Base-by-base conservation (phyloP, 2,113 vertebrate genomes). In the Haplochromis vanheusdeni region DNA sequence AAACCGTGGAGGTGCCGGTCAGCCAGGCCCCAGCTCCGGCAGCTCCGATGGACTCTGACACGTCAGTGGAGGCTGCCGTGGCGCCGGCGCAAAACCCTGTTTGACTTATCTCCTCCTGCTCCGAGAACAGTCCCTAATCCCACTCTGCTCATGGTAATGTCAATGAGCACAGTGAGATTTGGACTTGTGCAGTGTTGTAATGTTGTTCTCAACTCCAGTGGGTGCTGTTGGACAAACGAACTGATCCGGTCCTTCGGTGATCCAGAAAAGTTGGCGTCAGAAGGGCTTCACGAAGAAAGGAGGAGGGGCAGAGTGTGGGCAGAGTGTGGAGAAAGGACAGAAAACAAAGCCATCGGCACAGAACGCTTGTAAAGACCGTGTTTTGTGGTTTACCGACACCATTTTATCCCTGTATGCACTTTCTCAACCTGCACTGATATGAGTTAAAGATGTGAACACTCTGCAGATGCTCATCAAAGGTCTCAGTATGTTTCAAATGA, bases 71-170 rank as follows among this genome's bases (percentile, higher is more conserved):
- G 80, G 96, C 93, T 3, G 91, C 54, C 0, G 91, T 65, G 5
- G 94, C 95, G 1, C 92, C 96, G 0, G 97, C 94, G 6, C 96
- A 97, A 10, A 96, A 97, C 86, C 97, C 98, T 0, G 98, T 98
- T 86, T 98, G 97, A 99, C 17, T 16, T 9, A 31, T 55, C 35
- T 51, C 10, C 68, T 40, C 70, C 4, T 1, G 13, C 73, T 62
- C 55, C 11, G 37, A 60, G 4, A 23, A 58, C 40, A 77, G 47
- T 21, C 55, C 45, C 2, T 40, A 83, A 79, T 79, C 82, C 68
- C 58, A 31, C 68, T 42, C 19, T 73, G 51, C 75, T 85, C 75
- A 54, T n/a, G 28, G 9, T 7, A 56, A 58, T 21, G 68, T n/a
- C 10, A 84, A 82, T 73, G 83, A 88, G 68, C 54, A 52, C 2